Percentiles rank a stretch among this genome's conserved stretches.
phyloP scores from a whole-genome alignment of 2,888 invertebrate genomes.

The Lysandra bellargus region DNA sequence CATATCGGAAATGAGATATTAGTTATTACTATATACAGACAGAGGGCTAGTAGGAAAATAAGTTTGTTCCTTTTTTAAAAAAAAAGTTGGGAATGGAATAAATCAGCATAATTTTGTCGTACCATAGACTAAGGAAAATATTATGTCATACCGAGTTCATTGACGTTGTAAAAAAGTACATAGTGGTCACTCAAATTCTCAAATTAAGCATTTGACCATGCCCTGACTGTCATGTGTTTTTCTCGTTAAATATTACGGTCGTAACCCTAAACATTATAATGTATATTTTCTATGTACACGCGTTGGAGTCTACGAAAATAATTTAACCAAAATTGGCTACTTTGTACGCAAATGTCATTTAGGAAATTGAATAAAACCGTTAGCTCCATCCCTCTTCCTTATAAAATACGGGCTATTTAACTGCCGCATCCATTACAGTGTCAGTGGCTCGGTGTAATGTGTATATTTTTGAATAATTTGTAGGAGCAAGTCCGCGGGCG shows the following conservation, averaged over 20 bases:
- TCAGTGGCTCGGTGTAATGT: constrained; percentile 42
- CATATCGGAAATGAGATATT: background rate
- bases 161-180: background rate
- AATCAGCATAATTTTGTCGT: too few species aligned
- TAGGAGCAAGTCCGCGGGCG: constrained; percentile 50
- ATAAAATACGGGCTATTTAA: constrained; percentile 31
- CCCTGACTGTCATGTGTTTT: background rate
- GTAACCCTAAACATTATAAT: background rate
- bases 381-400: background rate
- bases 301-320: constrained; percentile 34
- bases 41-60: too few species aligned
- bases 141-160: too few species aligned
- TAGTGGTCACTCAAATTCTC: background rate
- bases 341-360: constrained; percentile 17
- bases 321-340: background rate
- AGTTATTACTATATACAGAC: background rate
- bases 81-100: too few species aligned
- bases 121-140: too few species aligned
- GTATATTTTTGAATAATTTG: constrained; percentile 51
- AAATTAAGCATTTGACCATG: background rate
- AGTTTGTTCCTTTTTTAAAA: too few species aligned
- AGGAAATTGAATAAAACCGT: constrained; percentile 1
- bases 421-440: constrained; percentile 55
- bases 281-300: background rate
- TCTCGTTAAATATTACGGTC: background rate